These are phyloP conservation scores for Ferrisia virgata DNA, from an alignment of 2,888 invertebrate genomes.

Conservation along the genomic window DNA sequence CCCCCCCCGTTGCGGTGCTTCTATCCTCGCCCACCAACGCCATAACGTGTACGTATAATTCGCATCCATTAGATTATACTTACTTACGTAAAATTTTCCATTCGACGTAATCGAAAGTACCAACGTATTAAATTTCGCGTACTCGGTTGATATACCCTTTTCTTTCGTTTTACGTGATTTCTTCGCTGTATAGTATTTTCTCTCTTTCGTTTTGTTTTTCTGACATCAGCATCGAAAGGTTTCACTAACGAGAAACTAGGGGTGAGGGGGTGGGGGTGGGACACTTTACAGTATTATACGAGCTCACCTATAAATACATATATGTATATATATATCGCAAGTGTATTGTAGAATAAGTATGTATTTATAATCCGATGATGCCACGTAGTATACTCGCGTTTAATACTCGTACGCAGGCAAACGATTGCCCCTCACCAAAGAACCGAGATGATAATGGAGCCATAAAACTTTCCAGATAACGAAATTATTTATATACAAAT, in stretches of 20 bases:
- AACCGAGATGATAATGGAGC: not conserved
- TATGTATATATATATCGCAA: too few species aligned
- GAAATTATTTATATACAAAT: not conserved
- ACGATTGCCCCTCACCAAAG: not conserved
- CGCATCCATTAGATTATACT: not conserved
- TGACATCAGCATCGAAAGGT: too few species aligned
- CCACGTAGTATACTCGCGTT: not conserved
- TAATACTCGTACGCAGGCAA: not conserved
- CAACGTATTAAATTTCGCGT: not conserved
- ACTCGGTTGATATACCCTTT: not conserved
- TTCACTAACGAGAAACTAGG: too few species aligned
- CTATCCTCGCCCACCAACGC: not conserved
- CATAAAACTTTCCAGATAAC: not conserved
- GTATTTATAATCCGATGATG: too few species aligned
- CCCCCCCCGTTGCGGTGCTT: not conserved
- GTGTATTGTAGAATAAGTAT: too few species aligned
- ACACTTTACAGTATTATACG: too few species aligned
- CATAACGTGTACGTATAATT: not conserved
- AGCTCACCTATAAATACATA: too few species aligned
- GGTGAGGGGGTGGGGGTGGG: too few species aligned
- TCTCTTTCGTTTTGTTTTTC: not conserved
- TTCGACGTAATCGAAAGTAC: conserved; percentile 4
- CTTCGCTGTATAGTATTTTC: not conserved
- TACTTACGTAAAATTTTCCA: not conserved
- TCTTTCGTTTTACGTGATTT: not conserved